These are phyloP conservation scores for Xyliphius kryptos DNA, from an alignment of 2,113 vertebrate genomes.

Conservation along the genomic window DNA sequence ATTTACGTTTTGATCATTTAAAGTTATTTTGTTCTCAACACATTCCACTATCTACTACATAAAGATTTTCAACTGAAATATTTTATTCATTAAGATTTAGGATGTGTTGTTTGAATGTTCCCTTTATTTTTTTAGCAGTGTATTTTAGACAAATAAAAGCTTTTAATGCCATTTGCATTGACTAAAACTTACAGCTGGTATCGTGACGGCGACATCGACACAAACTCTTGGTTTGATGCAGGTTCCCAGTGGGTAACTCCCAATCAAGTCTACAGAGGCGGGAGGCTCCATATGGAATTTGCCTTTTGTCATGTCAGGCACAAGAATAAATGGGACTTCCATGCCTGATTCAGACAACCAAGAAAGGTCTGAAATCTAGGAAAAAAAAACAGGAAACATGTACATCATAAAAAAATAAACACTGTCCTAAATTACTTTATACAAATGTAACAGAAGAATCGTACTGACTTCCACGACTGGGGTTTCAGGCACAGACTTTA, in stretches of 20 bases:
- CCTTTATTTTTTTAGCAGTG: too few relatives aligned
- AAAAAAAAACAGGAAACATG: too few relatives aligned
- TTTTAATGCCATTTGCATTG: too few relatives aligned
- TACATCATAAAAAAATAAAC: too few relatives aligned
- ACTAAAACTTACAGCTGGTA: conserved; percentile 74
- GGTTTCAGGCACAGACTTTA: conserved; percentile 67
- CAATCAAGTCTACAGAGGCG: conserved; percentile 73
- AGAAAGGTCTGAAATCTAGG: conserved; percentile 60
- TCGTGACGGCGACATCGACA: conserved; percentile 81
- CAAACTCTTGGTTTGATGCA: conserved; percentile 77
- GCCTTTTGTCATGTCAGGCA: conserved; percentile 78
- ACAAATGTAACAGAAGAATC: neutral
- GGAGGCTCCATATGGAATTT: conserved; percentile 80
- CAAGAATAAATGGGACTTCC: conserved; percentile 77
- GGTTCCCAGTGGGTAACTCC: conserved; percentile 89
- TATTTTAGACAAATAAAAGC: too few relatives aligned
- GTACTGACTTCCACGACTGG: conserved; percentile 67
- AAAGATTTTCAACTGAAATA: too few relatives aligned
- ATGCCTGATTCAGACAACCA: conserved; percentile 74
- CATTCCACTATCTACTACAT: too few relatives aligned
- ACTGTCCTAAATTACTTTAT: too few relatives aligned
- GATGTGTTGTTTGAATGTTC: too few relatives aligned
- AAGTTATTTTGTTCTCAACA: too few relatives aligned
- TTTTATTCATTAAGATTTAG: too few relatives aligned
- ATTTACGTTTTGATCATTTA: too few relatives aligned